Evolutionary conservation across 1,140 invertebrate species (phyloP), one percentile per base, ranked within the genome.

Genomic region (Notospermus geniculatus): DNA sequence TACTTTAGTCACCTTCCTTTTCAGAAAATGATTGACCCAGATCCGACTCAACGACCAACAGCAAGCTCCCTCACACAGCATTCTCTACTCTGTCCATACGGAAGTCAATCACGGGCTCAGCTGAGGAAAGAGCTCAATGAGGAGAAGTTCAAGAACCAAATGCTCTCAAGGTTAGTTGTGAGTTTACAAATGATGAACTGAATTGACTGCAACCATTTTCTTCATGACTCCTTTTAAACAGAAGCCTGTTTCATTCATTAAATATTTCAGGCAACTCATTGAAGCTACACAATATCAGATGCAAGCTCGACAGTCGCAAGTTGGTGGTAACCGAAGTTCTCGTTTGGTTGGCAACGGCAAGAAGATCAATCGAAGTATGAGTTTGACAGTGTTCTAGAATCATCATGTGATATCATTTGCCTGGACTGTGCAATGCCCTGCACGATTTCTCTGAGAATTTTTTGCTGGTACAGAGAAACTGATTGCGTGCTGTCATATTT

Each of bases 141-240:
- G 15, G 90, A 91, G 69, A 86, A 87, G 70, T 83, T 90, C 62
- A 91, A 91, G 73, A 92, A 91, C 67, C 87, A 92, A 76, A 84
- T 92, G 67, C 61, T 79, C 15, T 72, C 74, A 60, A 70, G 69
- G 71, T 75, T 55, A 32, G 29, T 28, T 27, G 4, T 55, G 5
- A 28, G 32, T 28, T n/a, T 55, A 32, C 27, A 55, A 7, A 17
- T 56, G 25, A 9, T 50, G 4, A 27, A 50, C 4, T 50, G n/a
- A 50, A n/a, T 50, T 5, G 19, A 23, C 9, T 50, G 25, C 4
- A 9, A 23, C 25, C 25, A 50, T 19, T 5, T 23, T 50, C n/a
- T n/a, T n/a, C 46, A 23, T 50, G 46, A 7, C 4, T n/a, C 25
- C 4, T 9, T 23, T n/a, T n/a, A 5, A 19, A 27, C 46, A 5